Conservation (phyloP, 1,140 invertebrate genomes). For the Mizuhopecten yessoensis region DNA sequence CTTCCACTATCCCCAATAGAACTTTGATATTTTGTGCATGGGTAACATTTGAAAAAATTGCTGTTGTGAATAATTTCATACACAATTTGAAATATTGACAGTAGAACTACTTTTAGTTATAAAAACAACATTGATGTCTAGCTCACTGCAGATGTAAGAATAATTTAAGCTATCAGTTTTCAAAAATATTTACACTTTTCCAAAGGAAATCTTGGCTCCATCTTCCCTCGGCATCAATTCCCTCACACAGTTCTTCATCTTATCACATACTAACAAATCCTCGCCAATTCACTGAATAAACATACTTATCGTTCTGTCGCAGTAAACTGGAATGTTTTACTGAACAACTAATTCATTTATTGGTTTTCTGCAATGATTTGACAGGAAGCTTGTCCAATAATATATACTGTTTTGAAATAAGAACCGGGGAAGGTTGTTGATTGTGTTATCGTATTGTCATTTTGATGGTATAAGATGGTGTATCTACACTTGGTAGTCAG, state of each 20-base stretch:
- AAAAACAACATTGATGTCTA: too few relatives aligned
- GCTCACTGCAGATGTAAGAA: background rate
- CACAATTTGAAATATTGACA: too few relatives aligned
- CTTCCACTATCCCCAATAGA: too few relatives aligned
- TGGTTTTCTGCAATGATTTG: background rate
- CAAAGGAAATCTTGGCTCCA: background rate
- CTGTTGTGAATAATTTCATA: too few relatives aligned
- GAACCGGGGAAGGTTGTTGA: background rate
- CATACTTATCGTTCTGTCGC: background rate
- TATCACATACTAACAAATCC: background rate
- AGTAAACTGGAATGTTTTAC: background rate
- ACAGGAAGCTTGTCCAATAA: background rate
- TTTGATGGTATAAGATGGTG: background rate
- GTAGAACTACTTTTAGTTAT: too few relatives aligned
- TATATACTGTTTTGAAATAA: slow-evolving; percentile 36
- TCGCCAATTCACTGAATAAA: background rate
- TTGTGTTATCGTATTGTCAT: background rate
- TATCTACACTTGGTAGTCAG: background rate
- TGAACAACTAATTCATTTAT: slow-evolving; percentile 11
- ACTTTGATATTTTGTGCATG: too few relatives aligned
- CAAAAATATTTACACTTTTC: background rate
- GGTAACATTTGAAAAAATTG: too few relatives aligned
- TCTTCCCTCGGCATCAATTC: background rate
- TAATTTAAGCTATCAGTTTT: background rate
- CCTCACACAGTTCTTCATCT: background rate